phyloP scores from a whole-genome alignment of 2,888 invertebrate genomes.

The Escarpia spicata region DNA sequence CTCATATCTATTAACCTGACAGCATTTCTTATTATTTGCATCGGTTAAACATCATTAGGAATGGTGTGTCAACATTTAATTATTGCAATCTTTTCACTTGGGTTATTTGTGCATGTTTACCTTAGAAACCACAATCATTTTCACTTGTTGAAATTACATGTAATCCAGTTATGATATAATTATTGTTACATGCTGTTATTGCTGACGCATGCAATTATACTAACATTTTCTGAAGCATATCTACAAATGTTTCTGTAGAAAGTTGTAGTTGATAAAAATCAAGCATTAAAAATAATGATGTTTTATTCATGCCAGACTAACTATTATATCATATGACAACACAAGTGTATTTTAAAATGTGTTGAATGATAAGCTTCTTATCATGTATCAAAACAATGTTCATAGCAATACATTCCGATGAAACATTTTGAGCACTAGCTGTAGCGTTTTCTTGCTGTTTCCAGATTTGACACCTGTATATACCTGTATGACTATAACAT shows the following conservation, averaged over 20 bases:
- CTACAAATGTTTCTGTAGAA: neutral
- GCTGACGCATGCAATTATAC: neutral
- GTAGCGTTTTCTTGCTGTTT: neutral
- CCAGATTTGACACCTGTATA: neutral
- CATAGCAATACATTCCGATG: neutral
- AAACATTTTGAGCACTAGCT: neutral
- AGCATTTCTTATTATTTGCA: constrained; percentile 19
- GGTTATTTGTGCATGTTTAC: neutral
- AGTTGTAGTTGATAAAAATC: neutral
- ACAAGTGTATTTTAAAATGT: neutral
- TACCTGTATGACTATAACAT: neutral
- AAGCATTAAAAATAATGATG: neutral
- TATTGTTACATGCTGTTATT: neutral
- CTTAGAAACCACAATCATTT: neutral
- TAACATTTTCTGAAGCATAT: neutral
- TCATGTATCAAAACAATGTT: neutral
- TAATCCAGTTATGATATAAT: neutral
- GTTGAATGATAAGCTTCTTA: neutral
- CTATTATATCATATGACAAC: neutral
- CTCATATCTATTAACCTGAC: neutral
- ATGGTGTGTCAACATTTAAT: constrained; percentile 14
- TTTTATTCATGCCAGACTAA: neutral
- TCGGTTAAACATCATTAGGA: neutral
- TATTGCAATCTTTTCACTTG: neutral
- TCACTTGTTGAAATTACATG: neutral